phyloP scores from a whole-genome alignment of 2,888 invertebrate species.

The Ormyrus nitidulus region DNA sequence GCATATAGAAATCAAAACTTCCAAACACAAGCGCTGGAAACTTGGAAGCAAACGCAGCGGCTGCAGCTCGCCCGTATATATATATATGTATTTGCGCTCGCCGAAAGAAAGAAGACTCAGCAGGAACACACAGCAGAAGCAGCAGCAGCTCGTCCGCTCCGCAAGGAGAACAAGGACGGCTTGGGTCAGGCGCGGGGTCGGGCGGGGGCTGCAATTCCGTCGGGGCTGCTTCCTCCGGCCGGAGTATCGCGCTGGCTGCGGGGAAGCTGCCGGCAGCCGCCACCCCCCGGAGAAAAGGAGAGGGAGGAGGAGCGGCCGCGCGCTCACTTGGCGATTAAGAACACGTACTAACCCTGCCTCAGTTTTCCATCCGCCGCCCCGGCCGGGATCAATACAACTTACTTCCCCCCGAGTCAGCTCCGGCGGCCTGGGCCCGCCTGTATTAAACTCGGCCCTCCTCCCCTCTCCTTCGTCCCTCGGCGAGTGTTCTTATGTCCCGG shows the following conservation, averaged over 20 bases:
- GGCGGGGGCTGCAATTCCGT: conserved; percentile 38
- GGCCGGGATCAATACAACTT: conserved; percentile 75
- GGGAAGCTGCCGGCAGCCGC: conserved; percentile 24
- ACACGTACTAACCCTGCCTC: conserved; percentile 75
- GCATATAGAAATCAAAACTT: conserved; percentile 52
- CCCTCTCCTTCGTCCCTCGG: conserved; percentile 55
- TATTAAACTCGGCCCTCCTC: background rate
- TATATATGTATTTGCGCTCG: background rate
- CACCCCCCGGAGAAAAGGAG: conserved; percentile 36
- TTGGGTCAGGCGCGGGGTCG: conserved; percentile 22
- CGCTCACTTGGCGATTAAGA: conserved; percentile 76
- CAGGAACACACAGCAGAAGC: background rate
- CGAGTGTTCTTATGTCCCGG: conserved; percentile 72
- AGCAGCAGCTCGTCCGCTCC: background rate
- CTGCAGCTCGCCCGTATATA: background rate
- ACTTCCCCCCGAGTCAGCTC: conserved; percentile 71
- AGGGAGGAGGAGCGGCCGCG: conserved; percentile 33
- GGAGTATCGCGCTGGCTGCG: background rate
- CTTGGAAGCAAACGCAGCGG: conserved; percentile 42
- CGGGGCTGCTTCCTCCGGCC: conserved; percentile 31
- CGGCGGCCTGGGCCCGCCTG: background rate
- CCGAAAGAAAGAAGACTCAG: conserved; percentile 11
- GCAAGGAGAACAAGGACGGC: conserved; percentile 51
- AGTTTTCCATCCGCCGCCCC: conserved; percentile 70
- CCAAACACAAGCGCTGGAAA: conserved; percentile 43